Base-by-base conservation (phyloP, 1,140 invertebrate species). In the Magallana gigas region DNA sequence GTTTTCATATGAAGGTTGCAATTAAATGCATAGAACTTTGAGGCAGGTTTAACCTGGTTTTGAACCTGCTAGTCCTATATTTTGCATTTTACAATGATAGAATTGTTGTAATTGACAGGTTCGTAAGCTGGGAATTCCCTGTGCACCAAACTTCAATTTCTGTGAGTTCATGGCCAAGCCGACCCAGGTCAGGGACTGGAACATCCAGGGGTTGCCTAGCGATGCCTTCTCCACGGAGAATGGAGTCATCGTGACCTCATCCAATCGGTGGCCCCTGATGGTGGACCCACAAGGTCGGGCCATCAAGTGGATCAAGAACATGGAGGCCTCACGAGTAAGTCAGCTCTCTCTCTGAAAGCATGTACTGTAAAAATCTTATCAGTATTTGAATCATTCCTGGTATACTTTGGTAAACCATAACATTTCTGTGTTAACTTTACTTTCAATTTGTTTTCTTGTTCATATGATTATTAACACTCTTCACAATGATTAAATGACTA, bases 211-310 rank as follows among this genome's bases (percentile, higher is more conserved):
- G 1, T 94, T 98, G 71, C 98, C 98, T 0, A 96, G 96, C 29
- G 98, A 98, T 93, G 96, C 96, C 89, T 98, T 98, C 93, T 98
- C 97, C 91, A 97, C 97, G 1, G 97, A 98, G 95, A 98, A 98
- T 94, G 98, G 97, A 76, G 97, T 98, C 68, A 98, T 98, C 90
- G 97, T 98, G 23, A 97, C 96, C 0, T 92, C 94, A 85, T 94
- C 94, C 8, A 96, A 96, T 11, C 95, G 97, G n/a, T 98, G 97
- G 97, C 97, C 97, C 0, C 95, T 98, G 0, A 96, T 98, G 86
- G 97, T 98, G 71, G 98, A 98, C 85, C 95, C 94, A 0, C 94
- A 95, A 88, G 93, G 94, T 82, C 98, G 98, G 93, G 98, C 97
- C 0, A 96, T 97, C 86, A 98, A 97, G 92, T 98, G 98, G 98